Evolutionary conservation across 2,888 invertebrate species (phyloP), one percentile per base, ranked within the genome.

Genomic region (Odontocerum albicorne): DNA sequence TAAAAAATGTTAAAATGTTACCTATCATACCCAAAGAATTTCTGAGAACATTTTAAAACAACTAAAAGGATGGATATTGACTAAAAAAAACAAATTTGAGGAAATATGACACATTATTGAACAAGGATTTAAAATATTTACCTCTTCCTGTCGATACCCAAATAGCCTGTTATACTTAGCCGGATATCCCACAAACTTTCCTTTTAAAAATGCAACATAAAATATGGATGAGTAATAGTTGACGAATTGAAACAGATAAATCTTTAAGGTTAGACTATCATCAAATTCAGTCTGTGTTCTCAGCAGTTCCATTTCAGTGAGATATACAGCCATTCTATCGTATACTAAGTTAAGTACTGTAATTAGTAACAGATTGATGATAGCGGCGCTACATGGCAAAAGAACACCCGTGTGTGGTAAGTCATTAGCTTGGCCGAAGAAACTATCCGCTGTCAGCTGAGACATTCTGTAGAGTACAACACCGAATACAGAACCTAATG

Each of bases 141-240:
- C 84, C 73, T 88, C 87, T 71, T 88, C 87, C 67, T 88, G 87
- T 13, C 87, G 73, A 51, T 78, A 85, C 12, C 82, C 81, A 64
- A 89, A 82, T 44, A 90, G 79, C 46, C 82, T 81, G 65, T 87
- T 89, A 66, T 90, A 90, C 62, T 87, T 84, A 7, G 84, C 82
- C 1, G 91, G 91, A 70, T 87, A 85, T 1, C 90, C 90, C 20
- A 88, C 83, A 66, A 90, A 88, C 68, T 90, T 89, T 22, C 86
- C 87, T 67, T 88, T 87, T 51, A 88, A 71, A 66, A 88, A 88
- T 10, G 86, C 87, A 58, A 93, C 90, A 68, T 93, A 94, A 74
- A 93, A 90, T 59, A 93, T 86, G 16, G 90, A 90, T 2, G 90
- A 86, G 70, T 93, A 94, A 70, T 88, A 92, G 73, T 94, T 94